Evolutionary conservation across 2,888 invertebrate species (phyloP).

Genomic region (Amiota communis): DNA sequence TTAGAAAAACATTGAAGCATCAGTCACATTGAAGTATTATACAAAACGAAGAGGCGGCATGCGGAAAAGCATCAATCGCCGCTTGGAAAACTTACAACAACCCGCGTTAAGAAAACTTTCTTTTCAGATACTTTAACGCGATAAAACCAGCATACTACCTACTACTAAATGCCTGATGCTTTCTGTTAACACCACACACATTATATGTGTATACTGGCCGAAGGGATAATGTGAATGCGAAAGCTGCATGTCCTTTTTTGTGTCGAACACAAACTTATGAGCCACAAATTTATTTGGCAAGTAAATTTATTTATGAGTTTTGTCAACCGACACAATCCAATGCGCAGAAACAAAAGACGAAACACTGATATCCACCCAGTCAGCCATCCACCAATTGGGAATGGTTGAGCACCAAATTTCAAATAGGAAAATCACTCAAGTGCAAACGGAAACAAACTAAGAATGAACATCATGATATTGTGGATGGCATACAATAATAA

Average conservation of each 20-base stretch:
- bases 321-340: slow-evolving; percentile 42
- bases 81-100: not conserved
- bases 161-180: slow-evolving; percentile 10
- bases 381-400: not conserved
- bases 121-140: slow-evolving; percentile 59
- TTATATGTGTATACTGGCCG: slow-evolving; percentile 15
- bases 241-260: slow-evolving; percentile 2
- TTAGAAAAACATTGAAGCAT: slow-evolving; percentile 44
- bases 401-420: slow-evolving; percentile 45
- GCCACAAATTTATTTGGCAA: slow-evolving; percentile 60
- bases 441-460: slow-evolving; percentile 63
- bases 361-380: not conserved
- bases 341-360: slow-evolving; percentile 59
- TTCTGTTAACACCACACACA: slow-evolving; percentile 30
- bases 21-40: slow-evolving; percentile 30
- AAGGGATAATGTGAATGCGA: not conserved
- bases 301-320: slow-evolving; percentile 65
- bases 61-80: slow-evolving; percentile 52
- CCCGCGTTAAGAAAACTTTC: slow-evolving; percentile 45
- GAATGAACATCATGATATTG: slow-evolving; percentile 46
- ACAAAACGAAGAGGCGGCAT: slow-evolving; percentile 39
- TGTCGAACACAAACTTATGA: slow-evolving; percentile 49
- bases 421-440: slow-evolving; percentile 60
- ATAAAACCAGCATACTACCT: slow-evolving; percentile 52
- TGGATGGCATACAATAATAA: not conserved